Base-by-base conservation (phyloP, 2,797 vertebrate species). In the Spatula versicolor region DNA sequence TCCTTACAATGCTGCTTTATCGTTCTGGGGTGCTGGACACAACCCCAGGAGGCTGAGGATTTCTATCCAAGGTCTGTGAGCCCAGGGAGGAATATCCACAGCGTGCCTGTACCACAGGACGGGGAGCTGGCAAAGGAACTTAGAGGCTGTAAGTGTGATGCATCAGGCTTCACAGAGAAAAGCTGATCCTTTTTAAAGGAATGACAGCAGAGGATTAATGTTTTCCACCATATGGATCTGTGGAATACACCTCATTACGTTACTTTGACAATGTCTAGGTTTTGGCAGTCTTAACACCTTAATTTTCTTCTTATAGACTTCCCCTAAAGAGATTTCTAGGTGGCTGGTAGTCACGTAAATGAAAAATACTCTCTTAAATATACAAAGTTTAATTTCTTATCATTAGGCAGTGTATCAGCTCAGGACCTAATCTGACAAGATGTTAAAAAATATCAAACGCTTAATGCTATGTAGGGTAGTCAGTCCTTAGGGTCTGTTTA, bases 81-180 rank as follows among this genome's bases (percentile, higher is more conserved):
- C 67, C n/a, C 0, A 0, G 26, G 26, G 43, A 71, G 74, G 30
- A 52, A 30, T 0, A 17, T 11, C 28, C 64, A 37, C 7, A 43
- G 48, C 43, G 21, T 0, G 3, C 3, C 31, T 7, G n/a, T 31
- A 0, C 48, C 8, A 39, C 0, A 0, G 23, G 37, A 7, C 2
- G 3, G 33, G 63, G 30, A 2, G 8, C 33, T 1, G 1, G 23
- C 20, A 50, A 18, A 5, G 28, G 56, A 45, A 5, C 13, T 9
- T 25, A 2, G 1, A 11, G 43, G 46, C 46, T 0, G 0, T 1
- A 2, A 30, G 28, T 4, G 28, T 6, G 63, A 28, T 6, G 37
- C 0, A 13, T 7, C 21, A 10, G 33, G n/a, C 8, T 62, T 28
- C 4, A 3, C 33, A 31, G 50, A 30, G 75, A 23, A 33, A 37